Conservation (phyloP, 2,797 vertebrate genomes). For the Neopelma chrysocephalum region DNA sequence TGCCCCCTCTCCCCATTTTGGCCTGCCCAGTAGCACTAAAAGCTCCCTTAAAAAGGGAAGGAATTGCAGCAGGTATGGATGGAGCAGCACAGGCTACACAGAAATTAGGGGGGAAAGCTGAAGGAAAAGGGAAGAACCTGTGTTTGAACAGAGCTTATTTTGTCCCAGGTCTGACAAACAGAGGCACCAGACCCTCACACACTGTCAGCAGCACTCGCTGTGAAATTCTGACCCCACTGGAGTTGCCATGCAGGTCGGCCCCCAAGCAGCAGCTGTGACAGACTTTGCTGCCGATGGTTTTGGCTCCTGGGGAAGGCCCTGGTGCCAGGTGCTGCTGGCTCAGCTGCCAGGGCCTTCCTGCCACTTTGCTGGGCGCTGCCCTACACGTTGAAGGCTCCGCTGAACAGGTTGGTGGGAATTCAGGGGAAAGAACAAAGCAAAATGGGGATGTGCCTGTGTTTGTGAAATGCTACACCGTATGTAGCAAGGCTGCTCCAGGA, state of each 20-base stretch:
- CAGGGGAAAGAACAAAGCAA: not conserved
- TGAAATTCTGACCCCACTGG: not conserved
- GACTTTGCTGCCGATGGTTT: not conserved
- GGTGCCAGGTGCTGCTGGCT: not conserved
- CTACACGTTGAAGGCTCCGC: not conserved
- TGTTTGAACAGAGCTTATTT: not conserved
- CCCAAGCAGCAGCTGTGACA: not conserved
- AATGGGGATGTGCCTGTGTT: not conserved
- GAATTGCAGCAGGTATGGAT: not conserved
- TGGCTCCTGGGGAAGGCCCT: not conserved
- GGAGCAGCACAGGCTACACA: not conserved
- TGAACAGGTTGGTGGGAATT: not conserved
- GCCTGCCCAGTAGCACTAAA: not conserved
- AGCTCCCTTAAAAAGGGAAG: not conserved
- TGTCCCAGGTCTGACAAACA: not conserved
- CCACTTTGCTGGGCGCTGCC: not conserved
- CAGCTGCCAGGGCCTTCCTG: not conserved
- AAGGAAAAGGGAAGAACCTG: not conserved
- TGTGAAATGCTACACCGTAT: not conserved
- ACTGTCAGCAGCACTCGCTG: accelerated
- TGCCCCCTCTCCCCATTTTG: not conserved
- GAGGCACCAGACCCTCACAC: not conserved
- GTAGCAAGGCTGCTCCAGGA: not conserved
- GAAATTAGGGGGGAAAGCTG: accelerated
- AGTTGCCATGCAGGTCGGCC: not conserved